Conservation (phyloP, 2,797 vertebrate species). For the Okamejei kenojei region DNA sequence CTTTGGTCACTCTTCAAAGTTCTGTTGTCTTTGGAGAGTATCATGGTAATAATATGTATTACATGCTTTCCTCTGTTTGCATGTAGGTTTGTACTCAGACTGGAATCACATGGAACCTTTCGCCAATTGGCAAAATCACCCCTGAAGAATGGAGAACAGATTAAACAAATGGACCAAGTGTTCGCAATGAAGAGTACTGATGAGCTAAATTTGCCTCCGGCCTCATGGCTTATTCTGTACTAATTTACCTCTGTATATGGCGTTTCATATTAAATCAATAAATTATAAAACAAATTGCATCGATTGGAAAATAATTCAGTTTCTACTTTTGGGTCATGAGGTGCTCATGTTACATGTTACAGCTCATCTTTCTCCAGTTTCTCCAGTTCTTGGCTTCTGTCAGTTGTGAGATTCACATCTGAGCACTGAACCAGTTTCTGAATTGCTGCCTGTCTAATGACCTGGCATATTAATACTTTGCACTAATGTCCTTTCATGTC, state of each 20-base stretch:
- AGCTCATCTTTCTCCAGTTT: too few relatives aligned
- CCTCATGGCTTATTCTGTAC: not conserved
- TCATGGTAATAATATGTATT: not conserved
- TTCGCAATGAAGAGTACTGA: not conserved
- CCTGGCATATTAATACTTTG: too few relatives aligned
- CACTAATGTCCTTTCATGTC: too few relatives aligned
- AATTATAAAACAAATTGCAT: constrained; percentile 1
- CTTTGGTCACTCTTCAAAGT: too few relatives aligned
- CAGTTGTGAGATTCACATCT: too few relatives aligned
- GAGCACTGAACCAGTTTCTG: too few relatives aligned
- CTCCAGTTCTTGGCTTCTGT: too few relatives aligned
- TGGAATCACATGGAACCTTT: constrained; percentile 60
- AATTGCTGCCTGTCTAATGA: too few relatives aligned
- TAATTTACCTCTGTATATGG: constrained; percentile 23
- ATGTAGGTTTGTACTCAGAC: constrained; percentile 55
- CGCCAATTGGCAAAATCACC: constrained; percentile 60
- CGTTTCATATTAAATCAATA: constrained; percentile 16
- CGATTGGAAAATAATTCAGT: not conserved
- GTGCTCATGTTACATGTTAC: not conserved
- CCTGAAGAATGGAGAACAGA: constrained; percentile 60
- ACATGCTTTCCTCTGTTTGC: constrained; percentile 39
- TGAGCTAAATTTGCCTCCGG: not conserved
- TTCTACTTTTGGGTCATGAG: not conserved
- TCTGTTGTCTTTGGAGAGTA: too few relatives aligned
- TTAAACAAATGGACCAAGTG: constrained; percentile 39